A percentile compares a stretch with the other conserved stretches of the same genome.
Evolutionary conservation across 2,797 vertebrate species (phyloP).

Genomic region (Sebastiscus tertius): DNA sequence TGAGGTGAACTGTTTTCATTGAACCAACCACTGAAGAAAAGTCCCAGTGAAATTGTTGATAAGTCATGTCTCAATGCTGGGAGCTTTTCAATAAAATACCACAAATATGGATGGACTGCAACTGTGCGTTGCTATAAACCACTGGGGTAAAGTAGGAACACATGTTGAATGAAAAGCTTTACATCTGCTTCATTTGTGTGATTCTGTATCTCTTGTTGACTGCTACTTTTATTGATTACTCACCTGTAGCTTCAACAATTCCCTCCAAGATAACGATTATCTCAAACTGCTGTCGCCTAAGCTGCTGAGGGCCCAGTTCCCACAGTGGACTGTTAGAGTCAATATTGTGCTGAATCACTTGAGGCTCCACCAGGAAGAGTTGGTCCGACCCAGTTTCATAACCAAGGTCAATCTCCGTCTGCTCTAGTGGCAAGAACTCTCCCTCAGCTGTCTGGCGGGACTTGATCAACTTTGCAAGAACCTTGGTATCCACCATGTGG

Average conservation of each 20-base stretch:
- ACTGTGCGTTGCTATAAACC: background rate
- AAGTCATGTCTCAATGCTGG: background rate
- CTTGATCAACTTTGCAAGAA: too few species aligned
- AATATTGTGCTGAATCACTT: conserved; percentile 71
- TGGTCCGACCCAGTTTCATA: conserved; percentile 67
- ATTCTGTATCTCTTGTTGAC: background rate
- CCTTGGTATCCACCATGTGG: too few species aligned
- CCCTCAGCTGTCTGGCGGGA: too few species aligned
- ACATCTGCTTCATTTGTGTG: background rate
- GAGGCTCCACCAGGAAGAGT: conserved; percentile 41
- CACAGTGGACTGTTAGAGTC: conserved; percentile 68
- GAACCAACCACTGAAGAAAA: background rate
- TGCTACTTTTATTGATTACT: background rate
- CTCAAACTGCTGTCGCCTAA: conserved; percentile 46
- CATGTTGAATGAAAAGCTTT: background rate
- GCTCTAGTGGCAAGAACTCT: too few species aligned
- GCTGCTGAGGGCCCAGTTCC: conserved; percentile 57
- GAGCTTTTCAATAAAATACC: background rate
- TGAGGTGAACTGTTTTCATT: background rate
- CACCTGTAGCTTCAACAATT: conserved; percentile 72
- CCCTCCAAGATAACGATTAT: conserved; percentile 71
- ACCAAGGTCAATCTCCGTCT: conserved; percentile 63
- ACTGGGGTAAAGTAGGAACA: background rate
- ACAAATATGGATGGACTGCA: background rate
- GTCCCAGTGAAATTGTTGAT: background rate